These are phyloP conservation scores for Podarcis muralis DNA, from an alignment of 2,113 vertebrate genomes.

Conservation along the genomic window DNA sequence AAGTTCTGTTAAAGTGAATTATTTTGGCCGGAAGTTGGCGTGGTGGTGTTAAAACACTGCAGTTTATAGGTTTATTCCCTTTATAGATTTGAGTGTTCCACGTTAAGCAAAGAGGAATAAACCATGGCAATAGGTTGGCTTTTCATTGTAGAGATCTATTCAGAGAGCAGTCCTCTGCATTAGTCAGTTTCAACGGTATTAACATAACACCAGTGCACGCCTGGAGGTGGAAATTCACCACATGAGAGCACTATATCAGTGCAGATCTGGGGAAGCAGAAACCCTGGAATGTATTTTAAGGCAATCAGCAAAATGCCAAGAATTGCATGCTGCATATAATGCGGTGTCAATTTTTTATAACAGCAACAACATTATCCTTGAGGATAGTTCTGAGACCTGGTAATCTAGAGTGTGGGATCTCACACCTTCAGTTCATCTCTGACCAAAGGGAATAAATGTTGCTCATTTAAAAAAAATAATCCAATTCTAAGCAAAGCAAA, in stretches of 20 bases:
- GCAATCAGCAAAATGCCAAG: not conserved
- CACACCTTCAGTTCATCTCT: too few relatives aligned
- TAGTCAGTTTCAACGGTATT: not conserved
- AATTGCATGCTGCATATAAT: not conserved
- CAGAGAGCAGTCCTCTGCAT: not conserved
- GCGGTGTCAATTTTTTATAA: not conserved
- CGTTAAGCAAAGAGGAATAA: not conserved
- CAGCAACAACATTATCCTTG: too few relatives aligned
- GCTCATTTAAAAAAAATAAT: too few relatives aligned
- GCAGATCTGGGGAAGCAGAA: not conserved
- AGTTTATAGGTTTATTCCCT: not conserved
- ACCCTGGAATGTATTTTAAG: not conserved
- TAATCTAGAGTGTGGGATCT: too few relatives aligned
- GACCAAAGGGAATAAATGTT: too few relatives aligned
- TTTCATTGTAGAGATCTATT: not conserved
- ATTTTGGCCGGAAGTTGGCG: not conserved
- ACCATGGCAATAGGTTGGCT: not conserved
- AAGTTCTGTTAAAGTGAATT: not conserved
- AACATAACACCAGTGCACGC: not conserved
- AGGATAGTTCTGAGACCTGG: too few relatives aligned
- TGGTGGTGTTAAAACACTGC: not conserved
- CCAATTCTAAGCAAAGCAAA: too few relatives aligned
- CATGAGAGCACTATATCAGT: not conserved
- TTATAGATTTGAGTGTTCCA: conserved; percentile 13
- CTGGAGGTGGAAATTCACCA: not conserved